These are phyloP conservation scores for Itoplectis maculator DNA, from an alignment of 2,888 invertebrate genomes.

Conservation along the genomic window DNA sequence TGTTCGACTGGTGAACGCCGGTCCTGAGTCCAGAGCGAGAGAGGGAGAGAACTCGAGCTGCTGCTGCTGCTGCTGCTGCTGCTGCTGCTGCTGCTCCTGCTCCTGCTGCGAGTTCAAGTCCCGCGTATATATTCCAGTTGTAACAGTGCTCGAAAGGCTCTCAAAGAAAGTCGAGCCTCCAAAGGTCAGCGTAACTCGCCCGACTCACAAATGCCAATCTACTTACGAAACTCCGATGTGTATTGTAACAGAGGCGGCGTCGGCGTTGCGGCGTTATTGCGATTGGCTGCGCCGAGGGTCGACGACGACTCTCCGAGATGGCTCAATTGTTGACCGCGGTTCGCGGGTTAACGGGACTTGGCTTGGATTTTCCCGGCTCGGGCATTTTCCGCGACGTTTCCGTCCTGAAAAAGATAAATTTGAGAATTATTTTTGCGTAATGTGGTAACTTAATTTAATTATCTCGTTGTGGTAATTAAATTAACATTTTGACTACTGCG, in stretches of 20 bases:
- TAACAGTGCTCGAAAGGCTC: constrained; percentile 69
- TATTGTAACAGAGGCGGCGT: constrained; percentile 74
- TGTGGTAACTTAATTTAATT: too few species aligned
- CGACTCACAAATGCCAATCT: constrained; percentile 82
- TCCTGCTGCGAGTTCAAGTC: constrained; percentile 72
- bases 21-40: too few species aligned
- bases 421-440: too few species aligned
- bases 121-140: constrained; percentile 19
- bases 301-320: constrained; percentile 20
- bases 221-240: constrained; percentile 78
- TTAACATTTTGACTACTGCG: too few species aligned
- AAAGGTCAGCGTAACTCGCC: constrained; percentile 81
- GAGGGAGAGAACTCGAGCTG: constrained; percentile 39
- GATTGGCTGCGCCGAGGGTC: not conserved
- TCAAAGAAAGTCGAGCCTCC: constrained; percentile 80
- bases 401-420: not conserved
- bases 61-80: constrained; percentile 8
- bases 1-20: constrained; percentile 30
- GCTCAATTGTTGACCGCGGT: not conserved
- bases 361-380: not conserved
- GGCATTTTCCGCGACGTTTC: not conserved
- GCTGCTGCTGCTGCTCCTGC: constrained; percentile 15
- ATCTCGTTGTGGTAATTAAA: too few species aligned
- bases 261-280: not conserved
- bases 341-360: not conserved